phyloP scores from a whole-genome alignment of 2,888 invertebrate species.

The Phaonia tiefii region DNA sequence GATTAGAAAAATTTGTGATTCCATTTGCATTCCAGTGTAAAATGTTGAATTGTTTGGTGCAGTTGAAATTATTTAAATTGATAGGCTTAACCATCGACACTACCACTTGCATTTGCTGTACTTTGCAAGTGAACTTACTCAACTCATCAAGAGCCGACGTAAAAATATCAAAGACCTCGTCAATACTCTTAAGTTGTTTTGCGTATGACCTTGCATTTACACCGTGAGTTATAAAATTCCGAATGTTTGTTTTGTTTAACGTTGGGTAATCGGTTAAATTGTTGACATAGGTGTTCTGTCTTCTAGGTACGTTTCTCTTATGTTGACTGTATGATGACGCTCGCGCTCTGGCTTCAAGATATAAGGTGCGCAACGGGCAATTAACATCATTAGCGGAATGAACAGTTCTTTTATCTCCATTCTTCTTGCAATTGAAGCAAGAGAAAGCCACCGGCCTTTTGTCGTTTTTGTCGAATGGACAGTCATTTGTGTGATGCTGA shows the following conservation, averaged over 20 bases:
- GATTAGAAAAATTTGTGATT: no score
- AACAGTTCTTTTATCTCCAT: background rate
- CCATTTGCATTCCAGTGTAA: no score
- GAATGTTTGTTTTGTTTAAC: background rate
- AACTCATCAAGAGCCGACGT: background rate
- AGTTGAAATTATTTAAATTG: no score
- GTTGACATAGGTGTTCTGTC: background rate
- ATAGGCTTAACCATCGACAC: no score
- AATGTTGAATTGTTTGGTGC: no score
- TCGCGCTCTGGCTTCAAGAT: background rate
- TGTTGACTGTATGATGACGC: no score
- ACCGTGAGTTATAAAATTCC: no score
- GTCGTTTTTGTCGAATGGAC: no score
- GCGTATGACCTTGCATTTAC: background rate
- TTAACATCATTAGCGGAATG: background rate
- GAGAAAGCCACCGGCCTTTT: background rate
- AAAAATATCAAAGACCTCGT: no score
- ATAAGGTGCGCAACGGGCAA: background rate
- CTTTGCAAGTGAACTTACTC: background rate
- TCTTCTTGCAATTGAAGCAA: background rate
- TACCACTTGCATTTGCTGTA: background rate
- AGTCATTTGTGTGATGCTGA: no score
- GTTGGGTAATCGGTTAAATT: background rate
- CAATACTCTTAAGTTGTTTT: no score
- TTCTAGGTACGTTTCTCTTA: background rate